phyloP scores from a whole-genome alignment of 2,113 vertebrate species.

The Archilochus colubris region DNA sequence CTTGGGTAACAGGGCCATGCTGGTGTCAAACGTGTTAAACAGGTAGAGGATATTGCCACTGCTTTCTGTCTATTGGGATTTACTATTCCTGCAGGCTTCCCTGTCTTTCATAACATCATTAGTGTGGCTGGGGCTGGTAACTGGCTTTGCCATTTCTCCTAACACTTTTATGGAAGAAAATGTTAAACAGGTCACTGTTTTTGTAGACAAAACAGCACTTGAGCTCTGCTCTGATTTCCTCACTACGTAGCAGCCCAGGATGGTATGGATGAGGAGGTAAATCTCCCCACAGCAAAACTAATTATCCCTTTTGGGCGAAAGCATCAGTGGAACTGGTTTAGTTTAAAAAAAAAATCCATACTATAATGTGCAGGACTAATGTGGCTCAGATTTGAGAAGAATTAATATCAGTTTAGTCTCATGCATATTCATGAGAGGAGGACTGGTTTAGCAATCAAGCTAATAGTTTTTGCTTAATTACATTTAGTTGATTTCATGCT shows the following conservation, averaged over 20 bases:
- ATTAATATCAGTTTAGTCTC: constrained; percentile 60
- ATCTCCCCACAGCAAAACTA: constrained; percentile 27
- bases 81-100: not conserved
- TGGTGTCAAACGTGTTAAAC: fast-evolving
- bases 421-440: constrained; percentile 59
- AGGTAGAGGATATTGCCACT: not conserved
- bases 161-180: not conserved
- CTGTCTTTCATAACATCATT: not conserved
- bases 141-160: not conserved
- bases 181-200: not conserved
- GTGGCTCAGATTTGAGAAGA: constrained; percentile 27
- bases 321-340: not conserved
- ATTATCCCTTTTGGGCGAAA: constrained; percentile 6
- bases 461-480: constrained; percentile 69
- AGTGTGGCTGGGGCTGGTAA: not conserved
- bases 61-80: not conserved
- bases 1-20: fast-evolving
- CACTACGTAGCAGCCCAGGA: not conserved
- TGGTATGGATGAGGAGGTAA: not conserved
- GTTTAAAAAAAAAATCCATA: not conserved
- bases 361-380: constrained; percentile 22
- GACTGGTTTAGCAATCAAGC: constrained; percentile 66
- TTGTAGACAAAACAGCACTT: not conserved
- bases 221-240: not conserved
- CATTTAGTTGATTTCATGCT: constrained; percentile 59